Base-by-base conservation (phyloP, 2,888 invertebrate genomes). In the Merodon equestris region DNA sequence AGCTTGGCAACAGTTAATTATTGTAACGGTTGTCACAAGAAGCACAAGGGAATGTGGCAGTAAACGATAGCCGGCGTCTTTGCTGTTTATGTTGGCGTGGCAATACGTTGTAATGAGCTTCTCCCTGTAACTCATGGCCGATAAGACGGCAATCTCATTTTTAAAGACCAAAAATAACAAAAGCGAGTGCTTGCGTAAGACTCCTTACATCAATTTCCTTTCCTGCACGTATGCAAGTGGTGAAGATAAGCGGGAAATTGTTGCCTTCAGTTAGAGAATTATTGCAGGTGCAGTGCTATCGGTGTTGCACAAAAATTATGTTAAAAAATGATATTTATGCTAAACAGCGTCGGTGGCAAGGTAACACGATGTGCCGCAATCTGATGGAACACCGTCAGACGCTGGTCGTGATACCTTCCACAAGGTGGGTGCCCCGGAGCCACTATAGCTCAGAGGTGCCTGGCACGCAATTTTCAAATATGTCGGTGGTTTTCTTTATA, bases 401-500 rank as follows among this genome's bases (percentile, higher is more conserved):
- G 36, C 44, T 19, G 0, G 34, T 42, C 5, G 10, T 57, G 44
- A 15, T 44, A 57, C 34, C 42, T 53, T 17, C 44, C 14, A 48
- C 10, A 17, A 36, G 70, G 63, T 40, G 45, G 44, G 27, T 61
- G 61, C 44, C 10, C 1, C 15, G 19, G 27, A 13, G 19, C 19
- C n/a, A 38, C 36, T 9, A 17, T 15, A 15, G 44, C 48, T 67
- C 27, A 38, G 53, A 45, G 53, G 77, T 79, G n/a, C 77, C 68
- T 68, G 73, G 73, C 77, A 79, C 77, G 77, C 77, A 79, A 79
- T 79, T 79, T 73, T 79, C 68, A 68, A 73, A 77, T 67, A 67
- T 77, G 42, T 38, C 50, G 18, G 58, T 40, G 40, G 42, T 48
- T 42, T 34, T 68, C 15, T 45, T 34, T 50, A 50, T 67, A 57